A percentile compares a stretch with the other conserved stretches of the same genome.
phyloP scores from a whole-genome alignment of 1,140 invertebrate species.

The Drosophila insularis region DNA sequence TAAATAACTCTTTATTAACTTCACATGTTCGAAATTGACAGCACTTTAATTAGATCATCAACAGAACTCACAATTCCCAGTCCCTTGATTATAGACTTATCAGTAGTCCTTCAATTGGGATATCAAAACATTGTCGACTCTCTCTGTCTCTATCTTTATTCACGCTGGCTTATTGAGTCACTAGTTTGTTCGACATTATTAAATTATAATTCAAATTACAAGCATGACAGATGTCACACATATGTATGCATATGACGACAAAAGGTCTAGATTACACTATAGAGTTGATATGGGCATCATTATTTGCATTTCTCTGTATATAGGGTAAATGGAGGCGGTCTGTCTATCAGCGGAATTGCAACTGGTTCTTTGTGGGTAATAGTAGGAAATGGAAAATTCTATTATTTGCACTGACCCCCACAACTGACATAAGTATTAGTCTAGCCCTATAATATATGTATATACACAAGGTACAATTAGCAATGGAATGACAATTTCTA shows the following conservation, averaged over 20 bases:
- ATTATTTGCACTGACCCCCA: conserved; percentile 47
- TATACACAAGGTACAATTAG: conserved; percentile 24
- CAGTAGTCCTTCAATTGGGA: conserved; percentile 3
- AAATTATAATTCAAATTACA: conserved; percentile 75
- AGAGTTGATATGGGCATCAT: conserved; percentile 2
- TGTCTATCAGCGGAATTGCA: conserved; percentile 34
- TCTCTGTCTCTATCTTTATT: background rate
- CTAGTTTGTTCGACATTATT: conserved; percentile 41
- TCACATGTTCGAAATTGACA: conserved; percentile 9
- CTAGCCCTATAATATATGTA: conserved; percentile 36
- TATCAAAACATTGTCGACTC: background rate
- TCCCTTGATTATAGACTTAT: conserved; percentile 39
- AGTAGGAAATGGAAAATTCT: conserved; percentile 58
- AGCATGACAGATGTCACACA: conserved; percentile 72
- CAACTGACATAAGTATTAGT: conserved; percentile 19
- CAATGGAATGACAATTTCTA: conserved; percentile 25
- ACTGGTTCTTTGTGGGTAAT: background rate
- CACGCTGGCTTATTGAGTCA: conserved; percentile 20
- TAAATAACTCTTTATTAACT: background rate
- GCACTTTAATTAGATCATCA: conserved; percentile 43
- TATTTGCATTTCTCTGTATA: background rate
- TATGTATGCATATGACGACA: conserved; percentile 33
- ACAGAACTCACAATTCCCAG: conserved; percentile 5
- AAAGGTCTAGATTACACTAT: conserved; percentile 51
- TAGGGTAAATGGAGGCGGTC: conserved; percentile 11